A percentile compares a stretch with the other conserved stretches of the same genome.
Evolutionary conservation across 2,113 vertebrate species (phyloP).

Genomic region (Phylloscopus trochilus): DNA sequence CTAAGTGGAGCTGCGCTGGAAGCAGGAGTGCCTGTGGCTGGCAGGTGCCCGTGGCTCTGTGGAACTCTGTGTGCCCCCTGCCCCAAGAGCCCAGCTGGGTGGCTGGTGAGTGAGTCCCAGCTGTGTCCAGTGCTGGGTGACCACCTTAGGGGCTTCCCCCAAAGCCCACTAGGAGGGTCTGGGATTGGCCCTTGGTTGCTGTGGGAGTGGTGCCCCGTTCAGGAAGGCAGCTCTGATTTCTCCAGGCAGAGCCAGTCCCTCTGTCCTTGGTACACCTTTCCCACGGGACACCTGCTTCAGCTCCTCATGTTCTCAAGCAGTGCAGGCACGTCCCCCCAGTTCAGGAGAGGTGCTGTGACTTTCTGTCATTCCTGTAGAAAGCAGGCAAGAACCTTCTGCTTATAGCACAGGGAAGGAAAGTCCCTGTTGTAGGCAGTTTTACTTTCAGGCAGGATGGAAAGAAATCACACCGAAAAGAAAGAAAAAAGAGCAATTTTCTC

Average conservation of each 20-base stretch:
- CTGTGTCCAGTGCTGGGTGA: rapidly evolving
- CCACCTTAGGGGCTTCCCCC: rapidly evolving
- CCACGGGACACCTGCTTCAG: not conserved
- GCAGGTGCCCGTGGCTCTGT: not conserved
- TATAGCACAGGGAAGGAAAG: not conserved
- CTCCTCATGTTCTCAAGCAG: not conserved
- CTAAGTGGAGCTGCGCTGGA: not conserved
- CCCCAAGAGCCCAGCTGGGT: rapidly evolving
- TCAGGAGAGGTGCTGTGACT: not conserved
- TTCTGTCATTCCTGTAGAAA: not conserved
- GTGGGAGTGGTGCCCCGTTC: not conserved
- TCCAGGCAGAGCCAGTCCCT: not conserved
- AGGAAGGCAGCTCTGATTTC: not conserved
- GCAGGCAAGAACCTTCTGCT: not conserved
- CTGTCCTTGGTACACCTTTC: rapidly evolving
- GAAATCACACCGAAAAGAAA: not conserved
- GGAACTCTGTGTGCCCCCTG: rapidly evolving
- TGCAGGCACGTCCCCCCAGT: no score
- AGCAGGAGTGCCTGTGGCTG: not conserved
- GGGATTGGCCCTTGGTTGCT: no score
- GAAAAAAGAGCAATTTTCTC: not conserved
- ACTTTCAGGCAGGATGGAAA: not conserved
- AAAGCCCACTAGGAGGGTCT: rapidly evolving
- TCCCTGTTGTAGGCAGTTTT: not conserved
- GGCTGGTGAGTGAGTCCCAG: not conserved